Conservation (phyloP, 2,113 vertebrate species). For the Rattus rattus region DNA sequence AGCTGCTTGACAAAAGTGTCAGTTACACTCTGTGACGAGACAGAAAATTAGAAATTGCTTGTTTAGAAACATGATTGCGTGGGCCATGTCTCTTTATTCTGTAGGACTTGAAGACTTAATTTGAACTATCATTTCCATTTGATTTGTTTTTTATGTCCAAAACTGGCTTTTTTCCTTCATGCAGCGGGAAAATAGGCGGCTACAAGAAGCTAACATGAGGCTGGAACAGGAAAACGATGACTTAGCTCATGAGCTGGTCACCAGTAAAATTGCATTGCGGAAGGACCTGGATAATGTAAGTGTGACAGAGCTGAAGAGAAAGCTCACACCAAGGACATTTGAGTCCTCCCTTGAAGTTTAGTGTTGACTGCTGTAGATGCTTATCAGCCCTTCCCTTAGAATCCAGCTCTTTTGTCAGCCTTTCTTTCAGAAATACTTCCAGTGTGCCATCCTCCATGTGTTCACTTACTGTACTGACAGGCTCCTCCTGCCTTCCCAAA, state of each 20-base stretch:
- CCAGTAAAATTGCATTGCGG: conserved; percentile 98
- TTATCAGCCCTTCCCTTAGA: not conserved
- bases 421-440: not conserved
- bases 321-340: too few relatives aligned
- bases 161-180: conserved; percentile 33
- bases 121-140: not conserved
- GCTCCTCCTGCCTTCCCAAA: not conserved
- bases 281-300: conserved; percentile 99
- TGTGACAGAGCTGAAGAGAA: not conserved
- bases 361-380: not conserved
- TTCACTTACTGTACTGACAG: not conserved
- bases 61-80: not conserved
- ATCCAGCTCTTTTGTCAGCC: not conserved
- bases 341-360: not conserved
- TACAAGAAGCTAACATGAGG: conserved; percentile 99
- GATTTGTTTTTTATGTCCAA: not conserved
- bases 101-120: not conserved
- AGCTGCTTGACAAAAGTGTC: conserved; percentile 29
- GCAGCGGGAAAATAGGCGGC: conserved; percentile 96
- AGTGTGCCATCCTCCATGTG: not conserved
- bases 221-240: conserved; percentile 99
- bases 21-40: conserved; percentile 19
- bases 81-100: not conserved
- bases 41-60: conserved; percentile 4
- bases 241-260: conserved; percentile 97